Conservation (phyloP, 2,888 invertebrate genomes). For the Lithophane ornitopus region DNA sequence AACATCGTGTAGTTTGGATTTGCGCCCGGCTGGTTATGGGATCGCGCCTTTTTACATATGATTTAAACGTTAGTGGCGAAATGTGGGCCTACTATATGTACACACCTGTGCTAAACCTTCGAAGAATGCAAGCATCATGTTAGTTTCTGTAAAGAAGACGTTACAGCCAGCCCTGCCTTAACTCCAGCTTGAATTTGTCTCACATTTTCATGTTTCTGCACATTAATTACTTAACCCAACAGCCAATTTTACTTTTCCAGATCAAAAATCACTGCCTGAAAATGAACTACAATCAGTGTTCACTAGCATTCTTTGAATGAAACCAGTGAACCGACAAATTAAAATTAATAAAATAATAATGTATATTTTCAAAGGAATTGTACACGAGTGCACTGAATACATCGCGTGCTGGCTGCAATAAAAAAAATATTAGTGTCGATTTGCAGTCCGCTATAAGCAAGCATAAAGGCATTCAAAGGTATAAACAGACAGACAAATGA, state of each 20-base stretch:
- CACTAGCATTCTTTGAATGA: neutral
- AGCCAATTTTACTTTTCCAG: neutral
- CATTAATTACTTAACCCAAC: too few species aligned
- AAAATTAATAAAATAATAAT: conserved; percentile 52
- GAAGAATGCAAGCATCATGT: too few species aligned
- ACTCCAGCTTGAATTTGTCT: neutral
- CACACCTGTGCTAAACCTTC: neutral
- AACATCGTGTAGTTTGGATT: too few species aligned
- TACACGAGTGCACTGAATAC: conserved; percentile 35
- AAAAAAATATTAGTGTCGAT: conserved; percentile 66
- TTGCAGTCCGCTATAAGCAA: conserved; percentile 61
- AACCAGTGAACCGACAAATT: conserved; percentile 46
- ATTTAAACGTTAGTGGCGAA: neutral
- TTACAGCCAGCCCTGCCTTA: too few species aligned
- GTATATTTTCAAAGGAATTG: conserved; percentile 42
- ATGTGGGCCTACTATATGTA: neutral
- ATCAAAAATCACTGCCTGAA: neutral
- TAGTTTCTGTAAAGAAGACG: neutral
- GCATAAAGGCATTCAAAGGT: conserved; percentile 47
- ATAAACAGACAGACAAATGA: conserved; percentile 30
- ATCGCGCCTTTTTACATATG: too few species aligned
- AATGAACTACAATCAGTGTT: conserved; percentile 16
- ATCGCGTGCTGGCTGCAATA: conserved; percentile 61
- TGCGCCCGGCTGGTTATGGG: neutral
- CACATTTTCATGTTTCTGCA: neutral